Base-by-base conservation (phyloP, 2,888 invertebrate species). In the Sinopyrophorus schimmeli region DNA sequence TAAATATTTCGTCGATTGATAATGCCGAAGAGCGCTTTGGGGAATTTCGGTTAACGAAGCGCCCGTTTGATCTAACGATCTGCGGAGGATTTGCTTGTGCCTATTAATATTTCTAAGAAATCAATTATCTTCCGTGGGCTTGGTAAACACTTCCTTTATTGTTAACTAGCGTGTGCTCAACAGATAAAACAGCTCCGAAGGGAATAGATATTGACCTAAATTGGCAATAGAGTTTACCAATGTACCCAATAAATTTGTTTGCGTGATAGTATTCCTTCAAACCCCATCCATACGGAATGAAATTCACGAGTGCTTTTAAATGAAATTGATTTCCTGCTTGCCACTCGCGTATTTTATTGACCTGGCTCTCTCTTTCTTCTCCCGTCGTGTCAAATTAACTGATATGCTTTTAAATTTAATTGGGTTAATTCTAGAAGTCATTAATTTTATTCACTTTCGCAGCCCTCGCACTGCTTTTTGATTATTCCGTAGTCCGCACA, bases 141-240 rank as follows among this genome's bases (percentile, higher is more conserved):
- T 26, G 35, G 21, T 26, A 44, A 44, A 44, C 37, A 44, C 31
- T 17, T 26, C 35, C 21, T 42, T 42, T 48, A 48, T 48, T 31
- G 24, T 32, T 43, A 37, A 32, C 26, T 49, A 39, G 43, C 49
- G 43, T 49, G 43, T 26, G 28, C 44, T 26, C 43, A 31, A 39
- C 32, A 49, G 49, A 49, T 49, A 49, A 43, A 43, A 43, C 34
- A 17, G 20, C 30, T 30, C 41, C 17, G 5, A 12, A 34, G 26
- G 38, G 43, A 43, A 38, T 38, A 39, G 26, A 31, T 49, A 49
- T 39, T 43, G 49, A 43, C 49, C 42, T 43, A 43, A 49, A 49
- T 49, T 39, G 39, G 20, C 12, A 32, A 31, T 43, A 32, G 30
- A 38, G 26, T 38, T 30, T 32, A 46, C 39, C 38, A 39, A 12